Base-by-base conservation (phyloP, 2,113 vertebrate genomes). In the Pteruthius melanotis region DNA sequence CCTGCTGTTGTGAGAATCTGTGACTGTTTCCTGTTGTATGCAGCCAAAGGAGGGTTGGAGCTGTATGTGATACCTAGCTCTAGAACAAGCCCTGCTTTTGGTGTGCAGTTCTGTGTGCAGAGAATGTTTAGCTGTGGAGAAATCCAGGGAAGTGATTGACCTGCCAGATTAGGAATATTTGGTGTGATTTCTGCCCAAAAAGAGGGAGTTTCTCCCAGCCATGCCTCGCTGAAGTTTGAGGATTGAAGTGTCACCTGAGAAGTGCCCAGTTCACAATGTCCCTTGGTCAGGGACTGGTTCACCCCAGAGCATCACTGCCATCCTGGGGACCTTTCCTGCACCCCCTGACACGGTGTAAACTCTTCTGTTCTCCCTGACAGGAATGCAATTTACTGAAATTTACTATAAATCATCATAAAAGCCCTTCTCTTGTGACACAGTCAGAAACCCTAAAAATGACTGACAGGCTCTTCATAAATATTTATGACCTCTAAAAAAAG, bases 381-480 rank as follows among this genome's bases (percentile, higher is more conserved):
- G 93, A 95, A 93, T 84, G 93, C 92, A 96, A 94, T 96, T 96
- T 96, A 96, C 96, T 90, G 92, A 92, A 97, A 97, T 96, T 97
- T 97, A 95, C 88, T 96, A 54, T 93, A 97, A 96, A 96, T 93
- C 93, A 84, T 96, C 86, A 84, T 94, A 92, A 95, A 95, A 96
- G 79, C 86, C 92, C 90, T 96, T 96, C 94, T 96, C 94, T 94
- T 96, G 88, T 97, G 95, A 95, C 96, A 97, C 87, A 96, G 95
- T 97, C 96, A 96, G 94, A 96, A 96, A 94, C 94, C 93, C 95
- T 96, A 96, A 94, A 97, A 95, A 90, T 97, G 96, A 97, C 76
- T 96, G 96, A 92, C 96, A 96, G 83, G 72, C 13, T 83, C 88
- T 84, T 96, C 92, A 97, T 97, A 96, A 97, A 97, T 96, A 97